Evolutionary conservation across 1,140 invertebrate species (phyloP).

Genomic region (Reticulitermes speratus): DNA sequence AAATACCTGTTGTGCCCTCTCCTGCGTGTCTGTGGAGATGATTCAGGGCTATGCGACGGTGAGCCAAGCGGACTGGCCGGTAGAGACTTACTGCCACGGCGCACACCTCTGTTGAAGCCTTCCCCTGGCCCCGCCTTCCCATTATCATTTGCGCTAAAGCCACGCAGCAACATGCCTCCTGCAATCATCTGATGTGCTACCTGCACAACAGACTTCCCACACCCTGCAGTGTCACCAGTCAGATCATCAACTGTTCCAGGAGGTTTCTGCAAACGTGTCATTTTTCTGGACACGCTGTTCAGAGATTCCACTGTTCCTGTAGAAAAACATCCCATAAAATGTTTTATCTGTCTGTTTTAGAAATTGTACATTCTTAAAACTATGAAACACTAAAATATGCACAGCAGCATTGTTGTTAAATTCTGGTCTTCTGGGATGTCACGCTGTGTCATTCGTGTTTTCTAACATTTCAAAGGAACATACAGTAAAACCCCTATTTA

Average conservation of each 20-base stretch:
- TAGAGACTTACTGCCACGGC: conserved; percentile 66
- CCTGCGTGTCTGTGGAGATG: conserved; percentile 49
- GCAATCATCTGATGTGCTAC: conserved; percentile 72
- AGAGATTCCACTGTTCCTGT: background rate
- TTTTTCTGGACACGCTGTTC: background rate
- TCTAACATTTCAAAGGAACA: too few relatives aligned
- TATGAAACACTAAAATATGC: too few relatives aligned
- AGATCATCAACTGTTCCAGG: conserved; percentile 64
- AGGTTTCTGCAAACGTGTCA: background rate
- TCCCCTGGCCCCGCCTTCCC: background rate
- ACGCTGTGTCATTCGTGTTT: too few relatives aligned
- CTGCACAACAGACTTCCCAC: conserved; percentile 67
- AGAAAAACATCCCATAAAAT: background rate
- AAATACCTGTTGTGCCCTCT: conserved; percentile 41
- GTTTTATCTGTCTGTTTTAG: too few relatives aligned
- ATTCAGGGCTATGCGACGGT: conserved; percentile 59
- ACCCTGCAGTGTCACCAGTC: conserved; percentile 65
- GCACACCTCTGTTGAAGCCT: conserved; percentile 45
- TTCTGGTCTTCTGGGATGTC: too few relatives aligned
- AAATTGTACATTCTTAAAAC: too few relatives aligned
- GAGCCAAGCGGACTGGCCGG: conserved; percentile 65
- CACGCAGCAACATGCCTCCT: conserved; percentile 36
- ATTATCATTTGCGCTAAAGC: conserved; percentile 8
- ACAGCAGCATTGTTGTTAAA: too few relatives aligned
- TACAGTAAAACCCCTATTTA: too few relatives aligned